Evolutionary conservation across 2,888 invertebrate genomes (phyloP).

Genomic region (Agrochola lychnidis): DNA sequence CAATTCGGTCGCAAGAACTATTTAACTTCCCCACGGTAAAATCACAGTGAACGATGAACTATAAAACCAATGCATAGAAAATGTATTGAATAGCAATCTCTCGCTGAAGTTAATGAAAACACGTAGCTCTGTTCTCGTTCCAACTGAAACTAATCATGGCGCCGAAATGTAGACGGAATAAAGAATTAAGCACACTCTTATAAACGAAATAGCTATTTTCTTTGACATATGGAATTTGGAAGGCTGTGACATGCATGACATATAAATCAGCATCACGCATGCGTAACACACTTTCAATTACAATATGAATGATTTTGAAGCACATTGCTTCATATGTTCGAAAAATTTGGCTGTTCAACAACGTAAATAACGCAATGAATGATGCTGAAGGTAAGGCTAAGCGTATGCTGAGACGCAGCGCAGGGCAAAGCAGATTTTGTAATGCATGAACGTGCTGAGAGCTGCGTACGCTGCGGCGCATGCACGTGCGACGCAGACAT

Average conservation of each 20-base stretch:
- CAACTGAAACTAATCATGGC: constrained; percentile 54
- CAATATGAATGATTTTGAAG: too few relatives aligned
- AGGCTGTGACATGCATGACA: background rate
- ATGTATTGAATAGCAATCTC: constrained; percentile 58
- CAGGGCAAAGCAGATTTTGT: too few relatives aligned
- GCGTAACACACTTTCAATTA: too few relatives aligned
- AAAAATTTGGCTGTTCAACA: too few relatives aligned
- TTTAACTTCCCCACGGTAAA: constrained; percentile 35
- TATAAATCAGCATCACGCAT: too few relatives aligned
- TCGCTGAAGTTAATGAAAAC: constrained; percentile 59
- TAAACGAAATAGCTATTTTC: background rate
- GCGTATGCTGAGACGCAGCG: too few relatives aligned
- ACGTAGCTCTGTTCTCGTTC: constrained; percentile 51
- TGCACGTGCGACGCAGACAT: too few relatives aligned
- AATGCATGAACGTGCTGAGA: too few relatives aligned
- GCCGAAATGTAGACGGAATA: constrained; percentile 41
- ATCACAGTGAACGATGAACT: constrained; percentile 44
- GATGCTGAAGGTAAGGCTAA: too few relatives aligned
- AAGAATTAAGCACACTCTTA: constrained; percentile 30
- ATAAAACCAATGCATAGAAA: constrained; percentile 60
- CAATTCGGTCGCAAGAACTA: constrained; percentile 33
- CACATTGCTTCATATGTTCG: too few relatives aligned
- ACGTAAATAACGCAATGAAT: too few relatives aligned
- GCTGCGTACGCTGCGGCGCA: too few relatives aligned
- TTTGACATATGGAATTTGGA: background rate